These are phyloP conservation scores for Columba guinea DNA, from an alignment of 2,797 vertebrate species.

Conservation along the genomic window DNA sequence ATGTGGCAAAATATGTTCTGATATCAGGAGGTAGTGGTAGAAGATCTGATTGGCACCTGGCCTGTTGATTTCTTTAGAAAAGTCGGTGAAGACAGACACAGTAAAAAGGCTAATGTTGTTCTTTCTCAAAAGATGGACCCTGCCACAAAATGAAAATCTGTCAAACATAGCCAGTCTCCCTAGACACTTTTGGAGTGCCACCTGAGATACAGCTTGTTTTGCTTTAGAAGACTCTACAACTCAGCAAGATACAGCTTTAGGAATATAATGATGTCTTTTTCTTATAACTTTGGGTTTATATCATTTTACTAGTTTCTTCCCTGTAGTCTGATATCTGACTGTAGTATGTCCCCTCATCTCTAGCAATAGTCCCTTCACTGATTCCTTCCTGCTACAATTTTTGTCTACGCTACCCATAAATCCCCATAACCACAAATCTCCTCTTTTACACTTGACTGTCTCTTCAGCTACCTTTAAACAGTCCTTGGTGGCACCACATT, in stretches of 20 bases:
- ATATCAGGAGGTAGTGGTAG: background rate
- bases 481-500: background rate
- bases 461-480: background rate
- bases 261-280: background rate
- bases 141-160: background rate
- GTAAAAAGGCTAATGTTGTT: background rate
- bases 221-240: background rate
- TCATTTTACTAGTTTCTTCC: background rate
- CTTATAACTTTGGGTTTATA: background rate
- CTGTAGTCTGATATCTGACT: background rate
- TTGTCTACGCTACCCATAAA: background rate
- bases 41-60: background rate
- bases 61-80: background rate
- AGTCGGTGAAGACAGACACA: background rate
- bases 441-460: background rate
- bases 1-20: background rate
- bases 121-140: background rate
- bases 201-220: background rate
- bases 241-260: background rate
- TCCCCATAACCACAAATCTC: background rate
- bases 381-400: background rate
- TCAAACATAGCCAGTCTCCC: background rate
- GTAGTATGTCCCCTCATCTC: background rate
- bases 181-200: background rate
- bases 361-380: background rate